Evolutionary conservation across 1,140 invertebrate genomes (phyloP), one percentile per base, ranked within the genome.

Genomic region (Monomorium pharaonis): DNA sequence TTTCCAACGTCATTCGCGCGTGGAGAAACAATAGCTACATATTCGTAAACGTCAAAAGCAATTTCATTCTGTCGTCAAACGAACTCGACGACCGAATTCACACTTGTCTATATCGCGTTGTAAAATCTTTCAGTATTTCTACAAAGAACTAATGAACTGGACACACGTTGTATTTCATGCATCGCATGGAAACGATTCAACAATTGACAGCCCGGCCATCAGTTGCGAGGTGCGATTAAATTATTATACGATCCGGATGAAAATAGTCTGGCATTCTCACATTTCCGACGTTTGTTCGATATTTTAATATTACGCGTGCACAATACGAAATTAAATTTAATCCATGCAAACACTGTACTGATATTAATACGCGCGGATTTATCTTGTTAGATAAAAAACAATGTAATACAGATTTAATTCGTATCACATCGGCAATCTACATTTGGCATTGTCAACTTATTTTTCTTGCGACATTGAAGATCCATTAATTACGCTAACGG

Each of bases 271-370:
- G 21, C 67, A 74, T 74, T 83, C 51, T 60, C 67, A n/a, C 54
- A 83, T 72, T 83, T 83, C 42, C 67, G 51, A 83, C 24, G 33
- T 44, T 72, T 83, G 67, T 81, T 58, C 70, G 78, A 83, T 83
- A 83, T 83, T 83, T 83, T 72, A 58, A n/a, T 33, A 72, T 83
- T 47, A 74, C 78, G 14, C 3, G 49, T 9, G 37, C 14, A 60
- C 24, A 51, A 81, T 72, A 58, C 37, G 9, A 60, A 83, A 83
- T 83, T 83, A 60, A 83, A 60, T 72, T 83, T 44, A 72, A 81
- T 51, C 37, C 18, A 24, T 24, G 24, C 24, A 60, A 72, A 83
- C 54, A 58, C 12, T 12, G 51, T n/a, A n/a, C 44, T 83, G 78
- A 51, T 58, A 74, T 83, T 83, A 81, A 81, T 72, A 58, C 42